Evolutionary conservation across 1,140 invertebrate genomes (phyloP).

Genomic region (Calliphora vicina): DNA sequence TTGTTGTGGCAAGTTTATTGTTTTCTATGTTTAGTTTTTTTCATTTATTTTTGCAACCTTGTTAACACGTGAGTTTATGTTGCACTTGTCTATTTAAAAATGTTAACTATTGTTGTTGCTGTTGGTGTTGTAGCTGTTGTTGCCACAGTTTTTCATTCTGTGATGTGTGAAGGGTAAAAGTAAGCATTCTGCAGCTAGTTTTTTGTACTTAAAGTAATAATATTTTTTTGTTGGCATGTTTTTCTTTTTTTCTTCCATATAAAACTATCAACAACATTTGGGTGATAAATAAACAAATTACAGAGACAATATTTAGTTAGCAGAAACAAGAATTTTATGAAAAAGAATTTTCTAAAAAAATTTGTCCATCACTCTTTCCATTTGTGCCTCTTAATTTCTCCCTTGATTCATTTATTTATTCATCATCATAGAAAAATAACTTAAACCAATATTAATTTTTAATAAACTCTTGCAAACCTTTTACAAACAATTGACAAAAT

Average conservation of each 20-base stretch:
- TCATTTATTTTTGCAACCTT: neutral
- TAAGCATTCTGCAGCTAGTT: neutral
- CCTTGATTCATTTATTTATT: neutral
- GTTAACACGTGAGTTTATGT: slow-evolving; percentile 13
- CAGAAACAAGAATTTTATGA: neutral
- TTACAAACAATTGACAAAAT: neutral
- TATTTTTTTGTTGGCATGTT: neutral
- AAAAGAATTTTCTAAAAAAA: too few species aligned
- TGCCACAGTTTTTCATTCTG: neutral
- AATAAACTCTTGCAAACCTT: slow-evolving; percentile 2
- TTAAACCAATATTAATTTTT: slow-evolving; percentile 19
- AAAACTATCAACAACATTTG: neutral
- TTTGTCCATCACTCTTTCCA: neutral
- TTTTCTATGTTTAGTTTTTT: neutral
- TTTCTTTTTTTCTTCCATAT: neutral
- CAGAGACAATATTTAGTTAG: neutral
- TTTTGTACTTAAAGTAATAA: neutral
- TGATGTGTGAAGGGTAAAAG: neutral
- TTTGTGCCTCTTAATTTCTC: neutral
- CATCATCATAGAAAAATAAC: neutral
- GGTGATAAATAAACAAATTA: slow-evolving; percentile 14
- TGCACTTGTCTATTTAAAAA: neutral
- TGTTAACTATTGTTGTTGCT: neutral
- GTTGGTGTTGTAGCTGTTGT: neutral
- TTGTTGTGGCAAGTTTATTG: slow-evolving; percentile 1